phyloP scores from a whole-genome alignment of 2,113 vertebrate species.

The Sander vitreus region DNA sequence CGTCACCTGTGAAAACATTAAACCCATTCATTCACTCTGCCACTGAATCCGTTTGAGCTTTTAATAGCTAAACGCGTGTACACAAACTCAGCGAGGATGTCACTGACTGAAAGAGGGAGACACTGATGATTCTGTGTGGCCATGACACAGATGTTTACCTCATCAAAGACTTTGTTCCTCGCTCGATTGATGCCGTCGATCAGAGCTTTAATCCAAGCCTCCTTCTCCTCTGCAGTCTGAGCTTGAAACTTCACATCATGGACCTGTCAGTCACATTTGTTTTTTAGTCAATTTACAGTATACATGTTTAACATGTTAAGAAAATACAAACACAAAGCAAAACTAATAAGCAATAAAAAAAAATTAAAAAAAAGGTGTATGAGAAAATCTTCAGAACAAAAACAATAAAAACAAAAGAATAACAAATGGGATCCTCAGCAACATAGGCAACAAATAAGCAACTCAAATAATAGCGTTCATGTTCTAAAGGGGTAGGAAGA shows the following conservation, averaged over 20 bases:
- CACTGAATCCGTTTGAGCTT: neutral
- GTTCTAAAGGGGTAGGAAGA: too few relatives aligned
- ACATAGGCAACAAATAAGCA: too few relatives aligned
- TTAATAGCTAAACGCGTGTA: neutral
- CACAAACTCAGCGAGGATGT: neutral
- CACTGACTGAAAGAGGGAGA: neutral
- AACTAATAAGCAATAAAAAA: too few relatives aligned
- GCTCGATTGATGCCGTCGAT: slow-evolving; percentile 91
- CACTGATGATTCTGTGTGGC: too few relatives aligned
- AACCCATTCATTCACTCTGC: neutral
- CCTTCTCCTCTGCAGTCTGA: slow-evolving; percentile 90
- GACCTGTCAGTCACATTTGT: slow-evolving; percentile 82
- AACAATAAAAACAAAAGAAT: too few relatives aligned
- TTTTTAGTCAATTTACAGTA: too few relatives aligned
- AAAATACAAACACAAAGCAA: too few relatives aligned
- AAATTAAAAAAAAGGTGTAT: too few relatives aligned
- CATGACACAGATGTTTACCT: slow-evolving; percentile 81
- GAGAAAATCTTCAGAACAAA: too few relatives aligned
- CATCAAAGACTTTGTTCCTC: slow-evolving; percentile 95
- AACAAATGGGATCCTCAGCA: too few relatives aligned
- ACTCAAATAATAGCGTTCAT: too few relatives aligned
- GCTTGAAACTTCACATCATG: slow-evolving; percentile 93
- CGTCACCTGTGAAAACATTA: slow-evolving; percentile 86
- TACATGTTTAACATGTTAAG: too few relatives aligned
- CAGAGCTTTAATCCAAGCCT: slow-evolving; percentile 95